Evolutionary conservation across 2,888 invertebrate genomes (phyloP), one percentile per base, ranked within the genome.

Genomic region (Andrena bucephala): DNA sequence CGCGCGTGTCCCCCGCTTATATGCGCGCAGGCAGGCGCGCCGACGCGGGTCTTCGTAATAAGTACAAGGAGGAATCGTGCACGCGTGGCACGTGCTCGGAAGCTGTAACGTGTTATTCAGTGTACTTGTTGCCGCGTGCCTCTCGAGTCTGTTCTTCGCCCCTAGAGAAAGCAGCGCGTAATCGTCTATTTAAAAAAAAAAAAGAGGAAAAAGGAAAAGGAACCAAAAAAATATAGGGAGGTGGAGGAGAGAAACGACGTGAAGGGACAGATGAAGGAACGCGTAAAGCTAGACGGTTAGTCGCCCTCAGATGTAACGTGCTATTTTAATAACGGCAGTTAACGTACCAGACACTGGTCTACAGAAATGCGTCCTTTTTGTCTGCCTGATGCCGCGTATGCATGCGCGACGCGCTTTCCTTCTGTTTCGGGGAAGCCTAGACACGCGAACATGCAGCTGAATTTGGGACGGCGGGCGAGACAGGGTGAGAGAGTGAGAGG

Each of bases 121-220:
- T 76, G 82, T 81, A 85, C 63, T 85, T 85, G 75, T 87, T 81
- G 82, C 88, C 78, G 76, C 79, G 87, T 89, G 85, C 83, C 89
- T 87, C 89, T 87, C 75, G 83, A 85, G 79, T 89, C 85, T 87
- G 81, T 89, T 89, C 81, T 87, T 89, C 83, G 82, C 87, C 72
- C 67, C 63, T 85, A 81, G 85, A 78, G 77, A 84, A 75, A 85
- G 74, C 81, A 79, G 66, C 68, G 74, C 76, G 79, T 85, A 84
- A 84, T 88, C 79, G 83, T 81, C 81, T 79, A 87, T 78, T 77
- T 77, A 73, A 72, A 72, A 48, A 62, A 48, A 62, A 75, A 50
- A 20, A 7, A n/a, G 52, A 10, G 24, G 24, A n/a, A 79, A 36
- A 75, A 62, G 31, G 27, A 50, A 50, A 36, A n/a, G 50, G 24